Evolutionary conservation across 2,113 vertebrate genomes (phyloP).

Genomic region (Daubentonia madagascariensis): DNA sequence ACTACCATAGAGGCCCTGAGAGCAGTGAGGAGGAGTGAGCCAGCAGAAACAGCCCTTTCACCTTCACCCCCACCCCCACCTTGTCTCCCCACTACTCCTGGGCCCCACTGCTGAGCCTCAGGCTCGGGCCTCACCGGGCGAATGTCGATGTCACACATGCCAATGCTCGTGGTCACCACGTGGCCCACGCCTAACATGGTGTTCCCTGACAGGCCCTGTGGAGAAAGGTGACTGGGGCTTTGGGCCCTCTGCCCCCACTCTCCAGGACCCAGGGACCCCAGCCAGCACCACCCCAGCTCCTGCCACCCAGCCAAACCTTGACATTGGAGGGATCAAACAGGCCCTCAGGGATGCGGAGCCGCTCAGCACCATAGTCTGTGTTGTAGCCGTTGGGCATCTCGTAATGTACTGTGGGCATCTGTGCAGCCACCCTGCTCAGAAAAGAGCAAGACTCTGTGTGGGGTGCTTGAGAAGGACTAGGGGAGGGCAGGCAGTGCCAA

Average conservation of each 20-base stretch:
- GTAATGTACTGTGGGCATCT: constrained; percentile 89
- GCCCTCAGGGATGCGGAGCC: constrained; percentile 86
- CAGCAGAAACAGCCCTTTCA: background rate
- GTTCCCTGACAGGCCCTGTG: constrained; percentile 85
- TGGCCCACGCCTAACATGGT: constrained; percentile 88
- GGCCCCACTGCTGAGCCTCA: background rate
- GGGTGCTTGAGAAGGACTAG: background rate
- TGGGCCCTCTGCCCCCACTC: background rate
- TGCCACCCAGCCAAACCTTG: constrained; percentile 76
- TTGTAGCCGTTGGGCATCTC: constrained; percentile 88
- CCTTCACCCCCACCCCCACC: no score
- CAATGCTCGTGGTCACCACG: constrained; percentile 87
- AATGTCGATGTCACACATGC: constrained; percentile 89
- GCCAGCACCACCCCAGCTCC: no score
- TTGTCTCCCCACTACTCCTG: background rate
- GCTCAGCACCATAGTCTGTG: constrained; percentile 85
- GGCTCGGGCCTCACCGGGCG: constrained; percentile 79
- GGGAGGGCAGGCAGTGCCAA: background rate
- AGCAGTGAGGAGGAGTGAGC: background rate
- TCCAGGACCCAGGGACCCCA: background rate
- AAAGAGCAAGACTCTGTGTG: background rate
- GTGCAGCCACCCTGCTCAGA: constrained; percentile 83
- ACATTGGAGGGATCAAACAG: constrained; percentile 88
- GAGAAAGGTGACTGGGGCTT: background rate
- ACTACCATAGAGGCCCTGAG: constrained; percentile 84